These are phyloP conservation scores for Spialia ferax DNA, from an alignment of 2,888 invertebrate species.

Conservation along the genomic window DNA sequence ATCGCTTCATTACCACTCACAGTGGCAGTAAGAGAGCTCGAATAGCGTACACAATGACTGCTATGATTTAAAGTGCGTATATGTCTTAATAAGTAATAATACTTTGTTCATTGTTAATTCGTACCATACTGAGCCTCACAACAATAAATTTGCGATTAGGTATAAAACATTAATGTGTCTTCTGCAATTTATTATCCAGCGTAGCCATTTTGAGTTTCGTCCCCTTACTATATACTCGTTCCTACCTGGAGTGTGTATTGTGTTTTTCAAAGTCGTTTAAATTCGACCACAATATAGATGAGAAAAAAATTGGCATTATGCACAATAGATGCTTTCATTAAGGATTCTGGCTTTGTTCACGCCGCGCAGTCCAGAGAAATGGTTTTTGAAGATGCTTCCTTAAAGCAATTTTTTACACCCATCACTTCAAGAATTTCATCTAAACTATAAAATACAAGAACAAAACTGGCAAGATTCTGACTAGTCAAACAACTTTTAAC, in stretches of 20 bases:
- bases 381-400: constrained; percentile 49
- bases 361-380: constrained; percentile 63
- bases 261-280: constrained; percentile 70
- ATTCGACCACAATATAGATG: constrained; percentile 73
- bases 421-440: not conserved
- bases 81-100: constrained; percentile 75
- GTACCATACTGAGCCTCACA: constrained; percentile 73
- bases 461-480: not conserved
- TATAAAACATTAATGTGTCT: constrained; percentile 75
- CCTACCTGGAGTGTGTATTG: constrained; percentile 75
- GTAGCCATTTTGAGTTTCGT: constrained; percentile 65
- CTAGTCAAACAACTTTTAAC: no score
- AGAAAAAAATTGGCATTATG: constrained; percentile 64
- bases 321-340: constrained; percentile 72
- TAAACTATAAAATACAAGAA: no score
- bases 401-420: not conserved
- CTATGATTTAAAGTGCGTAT: constrained; percentile 67
- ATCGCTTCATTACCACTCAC: constrained; percentile 81
- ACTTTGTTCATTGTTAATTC: constrained; percentile 81
- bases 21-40: constrained; percentile 68
- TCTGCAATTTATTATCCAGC: constrained; percentile 70
- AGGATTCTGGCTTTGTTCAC: constrained; percentile 64
- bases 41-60: constrained; percentile 64
- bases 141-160: constrained; percentile 85
- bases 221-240: constrained; percentile 57